Percentiles rank a stretch among this genome's conserved stretches.
phyloP scores from a whole-genome alignment of 2,797 vertebrate genomes.

The Phylloscopus collybita region DNA sequence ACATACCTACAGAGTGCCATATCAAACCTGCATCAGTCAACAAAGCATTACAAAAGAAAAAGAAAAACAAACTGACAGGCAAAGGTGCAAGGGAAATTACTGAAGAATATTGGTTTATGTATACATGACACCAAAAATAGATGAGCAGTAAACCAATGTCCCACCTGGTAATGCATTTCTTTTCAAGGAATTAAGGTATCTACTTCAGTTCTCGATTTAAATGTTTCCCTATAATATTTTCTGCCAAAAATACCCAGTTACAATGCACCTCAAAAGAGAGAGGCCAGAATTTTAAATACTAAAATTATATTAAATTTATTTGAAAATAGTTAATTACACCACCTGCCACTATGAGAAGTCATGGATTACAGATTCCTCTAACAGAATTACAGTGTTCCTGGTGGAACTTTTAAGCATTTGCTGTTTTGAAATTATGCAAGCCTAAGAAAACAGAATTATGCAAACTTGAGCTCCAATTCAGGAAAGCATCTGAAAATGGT shows the following conservation, averaged over 20 bases:
- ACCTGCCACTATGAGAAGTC: not conserved
- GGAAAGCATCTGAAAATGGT: not conserved
- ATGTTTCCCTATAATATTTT: not conserved
- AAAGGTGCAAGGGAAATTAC: not conserved
- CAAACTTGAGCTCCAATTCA: conserved; percentile 10
- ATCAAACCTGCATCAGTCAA: conserved; percentile 34
- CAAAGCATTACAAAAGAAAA: conserved; percentile 6
- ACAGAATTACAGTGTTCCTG: not conserved
- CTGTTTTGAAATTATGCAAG: not conserved
- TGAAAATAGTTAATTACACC: not conserved
- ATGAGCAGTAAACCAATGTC: conserved; percentile 51
- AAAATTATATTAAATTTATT: not conserved
- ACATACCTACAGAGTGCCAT: conserved; percentile 4
- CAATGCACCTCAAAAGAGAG: not conserved
- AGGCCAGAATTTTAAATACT: not conserved
- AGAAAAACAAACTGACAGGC: conserved; percentile 3
- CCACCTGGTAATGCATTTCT: conserved; percentile 69
- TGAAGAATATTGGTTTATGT: conserved; percentile 23
- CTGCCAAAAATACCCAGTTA: not conserved
- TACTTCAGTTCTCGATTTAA: not conserved
- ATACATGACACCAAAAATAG: conserved; percentile 45
- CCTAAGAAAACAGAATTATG: not conserved
- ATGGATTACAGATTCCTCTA: not conserved
- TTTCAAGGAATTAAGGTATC: not conserved
- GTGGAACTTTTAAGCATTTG: not conserved